Conservation (phyloP, 2,797 vertebrate genomes). For the Hoplostethus atlanticus region DNA sequence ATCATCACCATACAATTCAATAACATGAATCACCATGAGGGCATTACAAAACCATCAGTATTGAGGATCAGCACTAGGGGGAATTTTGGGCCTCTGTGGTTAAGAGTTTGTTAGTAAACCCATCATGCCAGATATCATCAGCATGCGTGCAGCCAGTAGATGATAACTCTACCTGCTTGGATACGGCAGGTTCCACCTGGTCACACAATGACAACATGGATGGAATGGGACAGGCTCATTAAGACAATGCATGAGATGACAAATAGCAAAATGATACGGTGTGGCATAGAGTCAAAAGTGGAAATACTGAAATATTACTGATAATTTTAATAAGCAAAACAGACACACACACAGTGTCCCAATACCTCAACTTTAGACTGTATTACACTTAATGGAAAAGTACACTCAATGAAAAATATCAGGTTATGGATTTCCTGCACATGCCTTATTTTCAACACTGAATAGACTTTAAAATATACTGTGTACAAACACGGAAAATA, state of each 20-base stretch:
- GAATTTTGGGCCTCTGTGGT: background rate
- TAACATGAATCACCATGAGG: background rate
- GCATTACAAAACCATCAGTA: conserved; percentile 15
- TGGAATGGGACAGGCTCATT: conserved; percentile 47
- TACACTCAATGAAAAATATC: background rate
- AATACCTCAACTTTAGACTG: background rate
- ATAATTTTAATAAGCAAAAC: background rate
- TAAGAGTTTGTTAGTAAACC: conserved; percentile 55
- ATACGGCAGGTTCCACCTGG: conserved; percentile 72
- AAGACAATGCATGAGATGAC: conserved; percentile 2
- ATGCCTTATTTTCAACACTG: background rate
- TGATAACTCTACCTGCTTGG: conserved; percentile 78
- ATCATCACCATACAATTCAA: conserved; percentile 28
- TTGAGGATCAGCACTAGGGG: background rate
- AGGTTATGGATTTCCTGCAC: background rate
- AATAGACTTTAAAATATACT: too few species aligned
- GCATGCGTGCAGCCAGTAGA: conserved; percentile 56
- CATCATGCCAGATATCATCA: conserved; percentile 61
- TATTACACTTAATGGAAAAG: background rate
- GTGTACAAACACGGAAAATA: background rate
- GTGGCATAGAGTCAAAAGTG: conserved; percentile 4
- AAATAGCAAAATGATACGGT: conserved; percentile 12
- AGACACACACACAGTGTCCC: background rate
- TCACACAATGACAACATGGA: conserved; percentile 54
- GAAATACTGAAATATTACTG: background rate